Conservation (phyloP, 1,140 invertebrate genomes). For the Eciton burchellii region DNA sequence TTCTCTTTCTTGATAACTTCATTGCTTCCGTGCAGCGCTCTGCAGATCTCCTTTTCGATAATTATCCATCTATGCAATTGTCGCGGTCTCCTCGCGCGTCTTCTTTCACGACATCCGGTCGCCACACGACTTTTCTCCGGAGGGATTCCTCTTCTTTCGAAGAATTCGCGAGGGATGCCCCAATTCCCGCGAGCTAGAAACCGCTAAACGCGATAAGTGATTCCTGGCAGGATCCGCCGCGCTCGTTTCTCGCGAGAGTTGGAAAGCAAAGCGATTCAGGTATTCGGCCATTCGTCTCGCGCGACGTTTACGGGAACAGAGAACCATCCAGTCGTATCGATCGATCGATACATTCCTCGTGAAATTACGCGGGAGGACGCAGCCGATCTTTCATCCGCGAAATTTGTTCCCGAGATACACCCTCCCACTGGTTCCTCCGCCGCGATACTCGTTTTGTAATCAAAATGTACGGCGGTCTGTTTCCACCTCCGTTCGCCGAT, state of each 20-base stretch:
- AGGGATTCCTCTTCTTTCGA: constrained; percentile 12
- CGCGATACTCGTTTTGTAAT: constrained; percentile 13
- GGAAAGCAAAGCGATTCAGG: constrained; percentile 46
- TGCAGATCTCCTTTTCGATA: constrained; percentile 61
- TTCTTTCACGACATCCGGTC: not conserved
- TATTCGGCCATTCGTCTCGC: constrained; percentile 45
- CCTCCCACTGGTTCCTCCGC: not conserved
- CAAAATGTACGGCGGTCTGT: constrained; percentile 17
- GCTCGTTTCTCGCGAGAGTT: constrained; percentile 21
- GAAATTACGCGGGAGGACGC: constrained; percentile 45
- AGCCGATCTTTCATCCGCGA: constrained; percentile 42
- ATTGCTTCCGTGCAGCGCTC: constrained; percentile 44
- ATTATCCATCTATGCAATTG: constrained; percentile 56
- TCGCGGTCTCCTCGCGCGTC: not conserved
- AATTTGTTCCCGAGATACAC: constrained; percentile 34
- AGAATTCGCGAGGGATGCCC: too few relatives aligned
- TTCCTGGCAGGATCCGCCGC: constrained; percentile 67
- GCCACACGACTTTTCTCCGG: not conserved
- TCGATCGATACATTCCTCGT: constrained; percentile 40
- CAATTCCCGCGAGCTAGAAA: not conserved
- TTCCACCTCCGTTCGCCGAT: constrained; percentile 17
- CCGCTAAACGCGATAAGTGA: constrained; percentile 74
- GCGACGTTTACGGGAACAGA: too few relatives aligned
- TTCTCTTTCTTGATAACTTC: constrained; percentile 38
- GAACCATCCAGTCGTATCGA: not conserved